Base-by-base conservation (phyloP, 1,140 invertebrate species). In the Drosophila obscura region DNA sequence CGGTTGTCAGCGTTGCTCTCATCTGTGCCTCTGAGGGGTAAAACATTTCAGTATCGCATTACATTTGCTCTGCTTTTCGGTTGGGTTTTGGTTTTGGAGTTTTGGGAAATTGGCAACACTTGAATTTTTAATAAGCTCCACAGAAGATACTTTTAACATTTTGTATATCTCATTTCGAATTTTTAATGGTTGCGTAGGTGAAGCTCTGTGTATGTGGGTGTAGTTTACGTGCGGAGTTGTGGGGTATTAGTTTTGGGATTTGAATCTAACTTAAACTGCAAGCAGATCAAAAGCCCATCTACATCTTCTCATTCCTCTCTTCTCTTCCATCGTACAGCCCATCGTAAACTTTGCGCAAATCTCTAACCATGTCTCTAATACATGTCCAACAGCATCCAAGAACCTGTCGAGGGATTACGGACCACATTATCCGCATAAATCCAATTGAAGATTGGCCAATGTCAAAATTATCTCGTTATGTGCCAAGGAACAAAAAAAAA, bases 41-140 rank as follows among this genome's bases (percentile, higher is more conserved):
- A 53, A 44, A 49, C 49, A 61, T 50, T 76, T 45, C 15, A 46
- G 73, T 77, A 84, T 84, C 81, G 52, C 77, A 80, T 84, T 84
- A 68, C 78, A 63, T 72, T 72, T 53, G 46, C 58, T 39, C 4
- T 39, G 35, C 35, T 13, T 39, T 11, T 39, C 35, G 35, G 1
- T 11, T 66, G 61, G 35, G 24, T 13, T 48, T 55, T 43, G 22
- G 19, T 24, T 9, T 8, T 24, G 19, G 11, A 31, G 35, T 13
- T 39, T 4, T 39, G 35, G 35, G 24, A 62, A 80, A 80, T 84
- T 83, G 76, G 73, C 76, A 83, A 76, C 68, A 84, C 73, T 84
- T 84, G 61, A 84, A 84, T 80, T 60, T 84, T 84, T 73, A 67
- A 84, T 84, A 84, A 84, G 67, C 55, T 45, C 8, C 15, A 13